Evolutionary conservation across 2,888 invertebrate genomes (phyloP), one percentile per base, ranked within the genome.

Genomic region (Isoperla grammatica): DNA sequence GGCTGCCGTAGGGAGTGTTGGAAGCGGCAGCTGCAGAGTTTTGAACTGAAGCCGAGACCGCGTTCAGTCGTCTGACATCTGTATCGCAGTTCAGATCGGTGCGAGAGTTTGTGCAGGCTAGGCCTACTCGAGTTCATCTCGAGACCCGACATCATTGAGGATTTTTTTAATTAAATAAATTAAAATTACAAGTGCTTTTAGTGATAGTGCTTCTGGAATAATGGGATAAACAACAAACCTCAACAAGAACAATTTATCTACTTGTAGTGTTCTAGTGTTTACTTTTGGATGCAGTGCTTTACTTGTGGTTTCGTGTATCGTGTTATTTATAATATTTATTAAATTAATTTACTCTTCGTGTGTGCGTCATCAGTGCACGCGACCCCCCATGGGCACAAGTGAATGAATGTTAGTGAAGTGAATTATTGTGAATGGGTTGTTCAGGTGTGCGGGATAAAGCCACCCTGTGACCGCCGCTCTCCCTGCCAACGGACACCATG

Each of bases 11-110:
- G 42, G 57, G 50, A 22, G 29, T 29, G n/a, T 45, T 56, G 22
- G 54, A 29, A 43, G 15, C 50, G 35, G 50, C 49, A 56, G 40
- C 57, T 57, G 48, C 48, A 11, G 56, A 17, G 23, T 56, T 56
- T 46, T 19, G 42, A 39, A 40, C 40, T n/a, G 48, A 57, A 19
- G 57, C 43, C 45, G 45, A 43, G 23, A 20, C 22, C 40, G 35
- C 12, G 13, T 39, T 39, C 58, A 61, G 61, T 61, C 61, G 29
- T 22, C 61, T 57, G 57, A 42, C 57, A 61, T 48, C 54, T 45
- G 50, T 45, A 37, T 40, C 6, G 19, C 35, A 8, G 61, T 58
- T 46, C 17, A 57, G 58, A 58, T 49, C 43, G 17, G 42, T 19
- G 48, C 12, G 42, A 45, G 22, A 48, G 48, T 48, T 19, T 20